Conservation (phyloP, 2,113 vertebrate species). For the Mus pahari region DNA sequence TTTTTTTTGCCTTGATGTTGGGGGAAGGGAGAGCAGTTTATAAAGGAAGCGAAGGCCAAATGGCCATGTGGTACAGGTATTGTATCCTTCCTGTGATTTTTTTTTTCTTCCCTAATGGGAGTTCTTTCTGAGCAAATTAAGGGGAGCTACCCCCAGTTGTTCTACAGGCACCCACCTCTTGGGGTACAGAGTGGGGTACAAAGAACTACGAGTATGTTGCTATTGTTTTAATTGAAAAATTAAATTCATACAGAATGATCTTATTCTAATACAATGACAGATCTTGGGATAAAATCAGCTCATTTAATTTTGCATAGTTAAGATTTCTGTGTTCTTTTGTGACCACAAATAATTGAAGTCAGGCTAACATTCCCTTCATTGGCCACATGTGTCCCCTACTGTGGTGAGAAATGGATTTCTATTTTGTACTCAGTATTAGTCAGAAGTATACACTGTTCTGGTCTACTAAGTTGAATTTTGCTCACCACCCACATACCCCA, state of each 20-base stretch:
- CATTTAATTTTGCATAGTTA: conserved; percentile 35
- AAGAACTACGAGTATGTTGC: background rate
- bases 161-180: background rate
- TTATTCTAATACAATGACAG: conserved; percentile 48
- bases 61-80: background rate
- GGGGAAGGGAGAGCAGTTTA: background rate
- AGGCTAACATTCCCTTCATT: conserved; percentile 3
- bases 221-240: conserved; percentile 65
- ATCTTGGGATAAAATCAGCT: conserved; percentile 43
- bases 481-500: background rate
- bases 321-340: conserved; percentile 25
- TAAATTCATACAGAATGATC: conserved; percentile 27
- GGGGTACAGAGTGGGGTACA: background rate
- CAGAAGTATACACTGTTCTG: conserved; percentile 9
- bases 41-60: background rate
- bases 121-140: background rate
- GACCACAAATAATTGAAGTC: conserved; percentile 61
- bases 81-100: background rate
- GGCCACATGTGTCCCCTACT: conserved; percentile 37
- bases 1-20: background rate
- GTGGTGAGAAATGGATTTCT: conserved; percentile 44
- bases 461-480: background rate
- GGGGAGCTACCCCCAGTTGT: background rate
- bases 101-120: background rate
- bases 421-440: conserved; percentile 34